phyloP scores from a whole-genome alignment of 2,797 vertebrate genomes.

The Clarias fuscus region DNA sequence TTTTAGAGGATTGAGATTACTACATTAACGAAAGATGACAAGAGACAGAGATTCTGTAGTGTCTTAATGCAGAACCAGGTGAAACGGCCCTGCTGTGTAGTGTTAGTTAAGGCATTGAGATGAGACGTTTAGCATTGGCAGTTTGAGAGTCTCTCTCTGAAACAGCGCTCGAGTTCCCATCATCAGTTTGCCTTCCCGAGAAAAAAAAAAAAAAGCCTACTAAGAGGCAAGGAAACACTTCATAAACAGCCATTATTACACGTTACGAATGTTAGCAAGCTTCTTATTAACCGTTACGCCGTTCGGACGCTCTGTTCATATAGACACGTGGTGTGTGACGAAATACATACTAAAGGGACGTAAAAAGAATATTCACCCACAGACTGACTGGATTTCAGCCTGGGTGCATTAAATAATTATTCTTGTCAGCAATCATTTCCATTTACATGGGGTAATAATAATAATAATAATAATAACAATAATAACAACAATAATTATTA shows the following conservation, averaged over 20 bases:
- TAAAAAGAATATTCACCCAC: conserved; percentile 12
- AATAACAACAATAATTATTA: neutral
- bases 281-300: conserved; percentile 21
- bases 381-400: conserved; percentile 28
- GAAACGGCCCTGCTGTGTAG: conserved; percentile 48
- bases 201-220: neutral
- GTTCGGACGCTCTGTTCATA: conserved; percentile 17
- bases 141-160: conserved; percentile 6
- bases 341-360: conserved; percentile 13
- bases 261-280: conserved; percentile 19
- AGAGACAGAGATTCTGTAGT: conserved; percentile 20
- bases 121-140: conserved; percentile 42
- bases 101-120: conserved; percentile 78
- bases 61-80: conserved; percentile 40
- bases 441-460: conserved; percentile 45
- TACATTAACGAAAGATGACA: conserved; percentile 36
- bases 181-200: conserved; percentile 23
- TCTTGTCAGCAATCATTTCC: conserved; percentile 41
- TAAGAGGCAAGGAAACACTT: conserved; percentile 15
- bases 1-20: conserved; percentile 3
- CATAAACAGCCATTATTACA: conserved; percentile 32
- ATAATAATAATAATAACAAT: conserved; percentile 34
- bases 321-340: neutral
- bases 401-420: conserved; percentile 47
- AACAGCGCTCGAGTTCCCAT: conserved; percentile 26